phyloP scores from a whole-genome alignment of 2,888 invertebrate species.

The Strigamia crassipes region DNA sequence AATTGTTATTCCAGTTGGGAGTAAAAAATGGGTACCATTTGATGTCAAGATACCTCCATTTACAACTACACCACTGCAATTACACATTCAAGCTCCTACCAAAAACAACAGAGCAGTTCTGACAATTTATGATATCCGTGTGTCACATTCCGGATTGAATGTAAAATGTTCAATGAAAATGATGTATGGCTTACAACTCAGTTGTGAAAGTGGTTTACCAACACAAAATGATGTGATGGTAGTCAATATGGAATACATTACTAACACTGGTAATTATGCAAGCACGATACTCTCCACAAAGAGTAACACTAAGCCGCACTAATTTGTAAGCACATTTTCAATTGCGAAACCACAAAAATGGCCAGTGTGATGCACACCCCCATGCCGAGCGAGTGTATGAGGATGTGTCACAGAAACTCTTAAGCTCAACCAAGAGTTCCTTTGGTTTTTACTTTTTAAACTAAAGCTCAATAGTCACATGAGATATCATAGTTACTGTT shows the following conservation, averaged over 20 bases:
- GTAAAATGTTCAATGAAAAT: neutral
- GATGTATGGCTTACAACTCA: neutral
- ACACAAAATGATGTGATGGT: neutral
- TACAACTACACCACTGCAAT: neutral
- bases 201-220: neutral
- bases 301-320: too few species aligned
- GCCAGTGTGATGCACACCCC: too few species aligned
- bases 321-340: too few species aligned
- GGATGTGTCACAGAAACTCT: too few species aligned
- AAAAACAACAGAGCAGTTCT: neutral
- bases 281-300: neutral
- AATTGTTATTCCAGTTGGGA: neutral
- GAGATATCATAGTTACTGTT: too few species aligned
- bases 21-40: slow-evolving; percentile 12
- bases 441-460: too few species aligned
- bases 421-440: too few species aligned
- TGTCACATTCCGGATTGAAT: neutral
- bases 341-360: too few species aligned
- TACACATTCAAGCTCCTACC: neutral
- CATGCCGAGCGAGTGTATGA: too few species aligned
- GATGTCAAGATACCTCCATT: neutral
- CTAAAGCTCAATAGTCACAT: too few species aligned
- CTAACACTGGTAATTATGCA: neutral
- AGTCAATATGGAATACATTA: neutral
- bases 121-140: neutral